phyloP scores from a whole-genome alignment of 2,113 vertebrate species.

The Sinocyclocheilus rhinocerous region DNA sequence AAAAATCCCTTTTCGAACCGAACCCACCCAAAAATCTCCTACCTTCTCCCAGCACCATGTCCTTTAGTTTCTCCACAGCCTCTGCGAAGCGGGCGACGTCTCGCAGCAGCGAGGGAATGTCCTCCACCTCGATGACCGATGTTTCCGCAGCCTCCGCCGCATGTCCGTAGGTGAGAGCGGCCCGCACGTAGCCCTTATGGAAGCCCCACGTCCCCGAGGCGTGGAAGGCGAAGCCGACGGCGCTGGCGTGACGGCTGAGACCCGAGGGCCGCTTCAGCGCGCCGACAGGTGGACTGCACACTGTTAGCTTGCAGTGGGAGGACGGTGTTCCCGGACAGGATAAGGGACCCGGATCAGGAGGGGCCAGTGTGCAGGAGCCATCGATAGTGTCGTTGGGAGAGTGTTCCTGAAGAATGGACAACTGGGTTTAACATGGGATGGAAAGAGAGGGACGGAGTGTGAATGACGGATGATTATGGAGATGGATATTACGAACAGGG shows the following conservation, averaged over 20 bases:
- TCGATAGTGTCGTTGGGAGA: slow-evolving; percentile 81
- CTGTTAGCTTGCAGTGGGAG: slow-evolving; percentile 64
- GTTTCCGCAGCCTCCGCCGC: slow-evolving; percentile 67
- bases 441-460: not conserved
- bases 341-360: slow-evolving; percentile 47
- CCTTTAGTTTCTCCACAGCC: slow-evolving; percentile 91
- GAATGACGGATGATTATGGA: slow-evolving; percentile 16
- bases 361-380: accelerated
- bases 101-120: slow-evolving; percentile 86
- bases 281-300: slow-evolving; percentile 69
- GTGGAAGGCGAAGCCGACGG: slow-evolving; percentile 85
- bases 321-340: slow-evolving; percentile 73
- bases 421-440: slow-evolving; percentile 52
- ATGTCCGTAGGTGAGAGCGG: slow-evolving; percentile 68
- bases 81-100: slow-evolving; percentile 89
- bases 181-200: slow-evolving; percentile 76
- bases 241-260: slow-evolving; percentile 91
- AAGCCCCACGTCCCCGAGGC: slow-evolving; percentile 71
- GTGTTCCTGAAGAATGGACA: slow-evolving; percentile 80
- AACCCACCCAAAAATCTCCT: not conserved
- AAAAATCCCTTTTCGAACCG: not conserved
- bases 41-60: slow-evolving; percentile 86
- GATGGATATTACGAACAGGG: not conserved
- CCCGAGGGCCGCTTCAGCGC: slow-evolving; percentile 86
- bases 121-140: slow-evolving; percentile 80